Percentiles rank a stretch among this genome's conserved stretches.
phyloP scores from a whole-genome alignment of 2,113 vertebrate genomes.

The zebrafish (Danio rerio) region GRCz12tu NC_133183.1:50639501-50640000 shows the following conservation, averaged over 20 bases:
- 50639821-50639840: neutral
- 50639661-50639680: conserved; percentile 26
- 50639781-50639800: neutral
- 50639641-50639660: conserved; percentile 21
- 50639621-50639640: conserved; percentile 37
- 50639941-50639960: neutral
- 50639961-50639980: no score
- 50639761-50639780: neutral
- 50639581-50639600: conserved; percentile 13
- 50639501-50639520: conserved; percentile 46
- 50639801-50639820: neutral
- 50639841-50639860: neutral
- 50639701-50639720: conserved; percentile 23
- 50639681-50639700: conserved; percentile 22
- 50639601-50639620: conserved; percentile 36
- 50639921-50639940: neutral
- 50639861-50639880: neutral
- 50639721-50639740: conserved; percentile 8
- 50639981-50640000: no score
- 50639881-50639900: neutral
- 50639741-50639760: neutral
- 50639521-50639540: conserved; percentile 51
- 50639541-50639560: conserved; percentile 42
- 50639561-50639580: conserved; percentile 39
- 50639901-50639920: neutral